Conservation (phyloP, 2,113 vertebrate genomes). For the Anseranas semipalmata region DNA sequence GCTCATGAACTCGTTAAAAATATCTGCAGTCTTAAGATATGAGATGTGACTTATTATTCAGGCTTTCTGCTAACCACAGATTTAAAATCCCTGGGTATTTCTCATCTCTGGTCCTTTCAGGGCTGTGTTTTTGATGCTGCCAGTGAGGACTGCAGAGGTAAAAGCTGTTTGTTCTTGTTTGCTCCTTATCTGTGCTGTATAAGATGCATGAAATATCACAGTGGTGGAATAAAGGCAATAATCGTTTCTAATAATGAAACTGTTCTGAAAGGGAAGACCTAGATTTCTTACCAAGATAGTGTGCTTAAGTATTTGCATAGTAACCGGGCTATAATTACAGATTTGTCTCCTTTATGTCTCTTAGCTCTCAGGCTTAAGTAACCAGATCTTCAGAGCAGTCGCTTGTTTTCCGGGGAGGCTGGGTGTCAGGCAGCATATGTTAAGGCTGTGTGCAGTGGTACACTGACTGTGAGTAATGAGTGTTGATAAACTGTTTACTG, state of each 20-base stretch:
- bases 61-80: neutral
- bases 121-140: conserved; percentile 34
- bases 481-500: conserved; percentile 61
- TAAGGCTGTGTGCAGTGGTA: conserved; percentile 33
- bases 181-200: conserved; percentile 41
- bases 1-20: neutral
- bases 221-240: conserved; percentile 54
- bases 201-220: conserved; percentile 56
- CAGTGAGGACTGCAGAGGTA: conserved; percentile 44
- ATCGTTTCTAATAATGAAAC: conserved; percentile 63
- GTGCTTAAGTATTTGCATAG: conserved; percentile 34
- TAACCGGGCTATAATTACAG: conserved; percentile 60
- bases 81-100: conserved; percentile 30
- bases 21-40: neutral
- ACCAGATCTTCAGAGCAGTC: conserved; percentile 17
- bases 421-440: conserved; percentile 46
- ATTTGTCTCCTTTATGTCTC: conserved; percentile 60
- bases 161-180: conserved; percentile 66
- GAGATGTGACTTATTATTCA: neutral
- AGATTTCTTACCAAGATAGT: conserved; percentile 51
- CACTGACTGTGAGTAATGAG: conserved; percentile 51
- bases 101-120: conserved; percentile 9
- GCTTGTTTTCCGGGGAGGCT: neutral
- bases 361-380: conserved; percentile 36
- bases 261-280: conserved; percentile 55